Conservation (phyloP, 1,140 invertebrate species). For the Penaeus chinensis region DNA sequence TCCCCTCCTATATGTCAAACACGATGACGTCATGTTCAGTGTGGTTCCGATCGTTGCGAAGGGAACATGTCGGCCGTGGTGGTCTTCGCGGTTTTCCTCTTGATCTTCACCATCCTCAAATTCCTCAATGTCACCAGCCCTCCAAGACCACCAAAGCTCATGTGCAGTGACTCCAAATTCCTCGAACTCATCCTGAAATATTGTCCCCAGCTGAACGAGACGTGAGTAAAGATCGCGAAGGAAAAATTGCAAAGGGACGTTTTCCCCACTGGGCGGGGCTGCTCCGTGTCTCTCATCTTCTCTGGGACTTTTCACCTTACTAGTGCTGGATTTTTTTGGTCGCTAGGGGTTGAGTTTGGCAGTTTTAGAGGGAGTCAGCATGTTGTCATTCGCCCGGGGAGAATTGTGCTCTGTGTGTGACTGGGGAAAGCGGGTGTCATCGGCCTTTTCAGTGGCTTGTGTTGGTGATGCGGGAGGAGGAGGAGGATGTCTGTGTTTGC, state of each 20-base stretch:
- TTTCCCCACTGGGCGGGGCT: not conserved
- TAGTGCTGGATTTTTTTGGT: no score
- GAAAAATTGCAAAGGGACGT: not conserved
- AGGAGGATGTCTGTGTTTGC: no score
- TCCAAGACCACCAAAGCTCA: constrained; percentile 44
- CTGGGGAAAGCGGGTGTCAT: no score
- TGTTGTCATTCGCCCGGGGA: no score
- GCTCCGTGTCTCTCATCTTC: not conserved
- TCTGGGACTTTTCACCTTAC: no score
- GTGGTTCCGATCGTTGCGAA: not conserved
- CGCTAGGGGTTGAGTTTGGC: no score
- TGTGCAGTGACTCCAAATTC: constrained; percentile 59
- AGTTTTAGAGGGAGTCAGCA: no score
- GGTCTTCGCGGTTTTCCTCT: constrained; percentile 59
- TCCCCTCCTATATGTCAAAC: constrained; percentile 6
- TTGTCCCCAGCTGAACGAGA: constrained; percentile 59
- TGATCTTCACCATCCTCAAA: constrained; percentile 58
- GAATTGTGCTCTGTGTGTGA: no score
- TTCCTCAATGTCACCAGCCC: constrained; percentile 62
- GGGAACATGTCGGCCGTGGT: constrained; percentile 58
- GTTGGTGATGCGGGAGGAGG: no score
- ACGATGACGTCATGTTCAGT: constrained; percentile 31
- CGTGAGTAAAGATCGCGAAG: constrained; percentile 45
- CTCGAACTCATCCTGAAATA: constrained; percentile 58
- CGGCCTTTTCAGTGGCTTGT: no score